Base-by-base conservation (phyloP, 2,113 vertebrate genomes). In the Fregetta grallaria region DNA sequence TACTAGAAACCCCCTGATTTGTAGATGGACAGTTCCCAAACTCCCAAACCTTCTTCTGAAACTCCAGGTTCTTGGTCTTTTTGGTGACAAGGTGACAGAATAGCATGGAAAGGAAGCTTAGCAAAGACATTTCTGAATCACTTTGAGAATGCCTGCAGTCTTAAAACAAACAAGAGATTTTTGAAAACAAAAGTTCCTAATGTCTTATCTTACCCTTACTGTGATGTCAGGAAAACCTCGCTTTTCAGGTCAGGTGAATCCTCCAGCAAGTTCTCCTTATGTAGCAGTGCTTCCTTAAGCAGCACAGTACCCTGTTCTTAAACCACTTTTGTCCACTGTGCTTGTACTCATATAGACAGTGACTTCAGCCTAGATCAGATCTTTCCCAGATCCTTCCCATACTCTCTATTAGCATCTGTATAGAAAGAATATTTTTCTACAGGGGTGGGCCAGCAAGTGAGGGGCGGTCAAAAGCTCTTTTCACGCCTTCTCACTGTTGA, bases 341-440 rank as follows among this genome's bases (percentile, higher is more conserved):
- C 36, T 85, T 81, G 13, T 53, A 20, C 19, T 55, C 40, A 10
- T 18, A 55, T 4, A 7, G 38, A 55, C 20, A 52, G 38, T 75
- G 62, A 65, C 34, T 88, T 85, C 53, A 75, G 34, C 18, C 52
- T 52, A 6, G 25, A n/a, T 71, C 50, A n/a, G 40, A 12, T 68
- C 49, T 83, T 66, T 80, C 63, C 55, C 23, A 32, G 44, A 61
- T 92, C 44, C 34, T 88, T 85, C 42, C 44, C 11, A 12, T 68
- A 68, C 7, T 81, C 73, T 40, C 16, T 47, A 34, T 30, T 58
- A 74, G 16, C 19, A 42, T 75, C 56, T 83, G 15, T 68, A 49
- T 7, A 61, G 63, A 91, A 92, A 80, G 70, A 73, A 84, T 59
- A 67, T 86, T 86, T 90, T 91, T 45, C 79, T 84, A 12, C 68